Conservation (phyloP, 2,797 vertebrate species). For the Megaceryle alcyon region DNA sequence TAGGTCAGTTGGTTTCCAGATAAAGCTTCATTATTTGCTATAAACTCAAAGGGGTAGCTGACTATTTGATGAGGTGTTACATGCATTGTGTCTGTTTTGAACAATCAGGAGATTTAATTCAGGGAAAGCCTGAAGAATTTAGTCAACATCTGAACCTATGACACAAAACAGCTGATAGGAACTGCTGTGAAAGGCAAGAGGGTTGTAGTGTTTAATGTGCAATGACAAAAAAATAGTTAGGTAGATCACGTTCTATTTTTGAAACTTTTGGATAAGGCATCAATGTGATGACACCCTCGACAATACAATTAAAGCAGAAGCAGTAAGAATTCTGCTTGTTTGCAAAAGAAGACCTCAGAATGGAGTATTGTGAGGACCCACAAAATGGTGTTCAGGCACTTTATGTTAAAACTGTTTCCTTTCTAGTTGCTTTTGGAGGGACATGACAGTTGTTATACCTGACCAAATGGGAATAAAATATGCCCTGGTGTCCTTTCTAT, state of each 20-base stretch:
- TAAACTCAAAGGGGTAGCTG: not conserved
- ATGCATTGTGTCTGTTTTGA: not conserved
- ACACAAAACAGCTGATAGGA: not conserved
- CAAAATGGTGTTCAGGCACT: not conserved
- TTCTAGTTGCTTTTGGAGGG: not conserved
- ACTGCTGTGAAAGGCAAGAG: not conserved
- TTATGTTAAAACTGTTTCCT: not conserved
- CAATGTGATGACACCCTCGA: not conserved
- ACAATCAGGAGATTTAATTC: not conserved
- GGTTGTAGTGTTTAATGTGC: not conserved
- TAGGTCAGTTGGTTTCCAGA: not conserved
- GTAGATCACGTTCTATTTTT: not conserved
- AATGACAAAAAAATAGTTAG: not conserved
- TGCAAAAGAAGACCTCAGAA: not conserved
- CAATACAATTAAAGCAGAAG: not conserved
- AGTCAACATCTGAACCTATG: not conserved
- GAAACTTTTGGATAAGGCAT: not conserved
- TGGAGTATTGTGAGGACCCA: not conserved
- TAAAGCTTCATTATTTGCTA: not conserved
- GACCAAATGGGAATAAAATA: not conserved
- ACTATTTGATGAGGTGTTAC: not conserved
- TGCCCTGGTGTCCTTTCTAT: not conserved
- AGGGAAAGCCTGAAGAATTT: not conserved
- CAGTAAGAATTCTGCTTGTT: not conserved
- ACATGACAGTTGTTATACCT: not conserved